These are phyloP conservation scores for Noctuana brunneofusca DNA, from an alignment of 2,888 invertebrate genomes.

Conservation along the genomic window DNA sequence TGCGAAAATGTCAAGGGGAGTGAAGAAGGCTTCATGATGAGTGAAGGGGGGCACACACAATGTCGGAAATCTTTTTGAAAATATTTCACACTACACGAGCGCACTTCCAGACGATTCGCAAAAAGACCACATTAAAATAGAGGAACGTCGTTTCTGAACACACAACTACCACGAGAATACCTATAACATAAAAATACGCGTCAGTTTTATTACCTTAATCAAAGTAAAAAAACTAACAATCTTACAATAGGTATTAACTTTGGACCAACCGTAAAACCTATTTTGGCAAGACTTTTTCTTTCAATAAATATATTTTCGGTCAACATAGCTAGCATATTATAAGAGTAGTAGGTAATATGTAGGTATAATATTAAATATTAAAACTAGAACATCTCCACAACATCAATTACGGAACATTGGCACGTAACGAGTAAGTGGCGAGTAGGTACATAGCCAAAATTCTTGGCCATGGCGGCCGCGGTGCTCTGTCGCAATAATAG, in stretches of 20 bases:
- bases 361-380: background rate
- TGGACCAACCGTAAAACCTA: too few relatives aligned
- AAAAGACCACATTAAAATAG: background rate
- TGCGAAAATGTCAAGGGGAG: background rate
- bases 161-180: too few relatives aligned
- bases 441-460: constrained; percentile 12
- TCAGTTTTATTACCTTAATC: too few relatives aligned
- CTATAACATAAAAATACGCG: too few relatives aligned
- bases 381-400: background rate
- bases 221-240: too few relatives aligned
- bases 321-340: too few relatives aligned
- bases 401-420: constrained; percentile 5
- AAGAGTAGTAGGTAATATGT: too few relatives aligned
- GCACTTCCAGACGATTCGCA: background rate
- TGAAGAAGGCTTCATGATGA: background rate
- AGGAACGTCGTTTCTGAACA: background rate
- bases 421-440: constrained; percentile 8
- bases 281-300: too few relatives aligned
- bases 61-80: constrained; percentile 1
- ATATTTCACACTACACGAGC: constrained; percentile 1
- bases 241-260: too few relatives aligned
- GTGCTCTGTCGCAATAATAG: background rate
- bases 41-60: background rate
- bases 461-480: constrained; percentile 10
- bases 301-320: too few relatives aligned